These are phyloP conservation scores for Lamprotornis superbus DNA, from an alignment of 2,113 vertebrate genomes.

Conservation along the genomic window DNA sequence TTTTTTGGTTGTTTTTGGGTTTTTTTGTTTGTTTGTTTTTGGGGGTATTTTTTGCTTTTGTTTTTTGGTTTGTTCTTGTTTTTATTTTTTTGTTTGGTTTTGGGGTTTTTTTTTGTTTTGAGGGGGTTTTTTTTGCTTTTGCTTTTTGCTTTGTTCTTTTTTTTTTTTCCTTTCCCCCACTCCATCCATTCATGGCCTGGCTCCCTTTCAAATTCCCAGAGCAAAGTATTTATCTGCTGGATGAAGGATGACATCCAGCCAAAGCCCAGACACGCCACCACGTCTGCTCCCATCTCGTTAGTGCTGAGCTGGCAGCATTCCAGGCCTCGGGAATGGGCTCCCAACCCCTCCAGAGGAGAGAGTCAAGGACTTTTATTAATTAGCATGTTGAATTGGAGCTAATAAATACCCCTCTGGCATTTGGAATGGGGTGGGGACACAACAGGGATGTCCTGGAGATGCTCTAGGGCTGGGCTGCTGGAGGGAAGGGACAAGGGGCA, in stretches of 20 bases:
- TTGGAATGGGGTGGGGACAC: background rate
- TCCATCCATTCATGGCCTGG: background rate
- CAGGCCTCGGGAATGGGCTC: conserved; percentile 58
- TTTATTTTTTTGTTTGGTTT: no score
- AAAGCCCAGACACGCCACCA: conserved; percentile 20
- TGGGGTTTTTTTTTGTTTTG: background rate
- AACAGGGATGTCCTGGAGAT: conserved; percentile 17
- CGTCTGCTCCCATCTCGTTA: background rate
- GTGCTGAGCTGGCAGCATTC: conserved; percentile 34
- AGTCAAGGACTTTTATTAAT: conserved; percentile 77
- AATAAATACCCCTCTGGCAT: conserved; percentile 40
- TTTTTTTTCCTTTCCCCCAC: background rate
- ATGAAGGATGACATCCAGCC: conserved; percentile 51
- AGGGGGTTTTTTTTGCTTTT: no score
- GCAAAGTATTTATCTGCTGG: conserved; percentile 42
- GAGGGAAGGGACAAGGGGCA: background rate
- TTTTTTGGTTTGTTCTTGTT: no score
- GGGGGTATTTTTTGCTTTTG: background rate
- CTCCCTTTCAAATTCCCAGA: conserved; percentile 23
- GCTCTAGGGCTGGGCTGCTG: background rate
- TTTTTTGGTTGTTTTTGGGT: no score
- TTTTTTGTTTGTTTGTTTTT: no score
- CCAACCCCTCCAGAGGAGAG: conserved; percentile 73
- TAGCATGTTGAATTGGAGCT: conserved; percentile 52
- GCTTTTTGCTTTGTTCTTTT: no score